Evolutionary conservation across 2,113 vertebrate species (phyloP).

Genomic region (Scopus umbretta): DNA sequence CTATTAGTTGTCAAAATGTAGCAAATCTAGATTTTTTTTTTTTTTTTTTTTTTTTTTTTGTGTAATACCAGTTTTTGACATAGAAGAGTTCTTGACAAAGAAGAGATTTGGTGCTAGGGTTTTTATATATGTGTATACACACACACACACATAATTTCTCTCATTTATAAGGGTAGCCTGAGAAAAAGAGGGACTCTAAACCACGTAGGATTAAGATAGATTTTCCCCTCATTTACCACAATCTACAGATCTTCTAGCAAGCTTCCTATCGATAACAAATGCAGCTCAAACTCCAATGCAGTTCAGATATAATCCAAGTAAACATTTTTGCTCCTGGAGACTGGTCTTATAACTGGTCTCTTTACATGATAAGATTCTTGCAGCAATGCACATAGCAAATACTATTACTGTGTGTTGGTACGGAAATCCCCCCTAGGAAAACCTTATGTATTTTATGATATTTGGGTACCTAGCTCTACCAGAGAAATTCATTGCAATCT

Average conservation of each 20-base stretch:
- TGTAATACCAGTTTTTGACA: background rate
- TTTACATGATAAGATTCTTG: background rate
- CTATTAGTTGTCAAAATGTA: background rate
- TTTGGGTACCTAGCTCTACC: background rate
- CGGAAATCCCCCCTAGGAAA: background rate
- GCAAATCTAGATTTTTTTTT: background rate
- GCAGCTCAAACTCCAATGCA: background rate
- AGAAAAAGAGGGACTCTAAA: background rate
- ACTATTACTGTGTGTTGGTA: background rate
- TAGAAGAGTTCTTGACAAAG: background rate
- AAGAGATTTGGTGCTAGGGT: background rate
- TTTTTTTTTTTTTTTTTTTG: background rate
- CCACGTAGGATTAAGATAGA: background rate
- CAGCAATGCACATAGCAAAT: background rate
- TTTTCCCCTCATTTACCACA: background rate
- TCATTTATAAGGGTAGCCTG: background rate
- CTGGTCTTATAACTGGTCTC: background rate
- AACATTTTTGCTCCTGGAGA: background rate
- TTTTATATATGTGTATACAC: background rate
- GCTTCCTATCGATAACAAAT: background rate
- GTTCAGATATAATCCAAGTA: background rate
- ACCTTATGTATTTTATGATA: background rate
- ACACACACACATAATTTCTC: background rate
- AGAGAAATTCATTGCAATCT: background rate
- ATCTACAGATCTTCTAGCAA: background rate